Percentiles rank a stretch among this genome's conserved stretches.
These are phyloP conservation scores for Paramormyrops hopkinsi DNA, from an alignment of 2,797 vertebrate genomes.

Conservation along the genomic window DNA sequence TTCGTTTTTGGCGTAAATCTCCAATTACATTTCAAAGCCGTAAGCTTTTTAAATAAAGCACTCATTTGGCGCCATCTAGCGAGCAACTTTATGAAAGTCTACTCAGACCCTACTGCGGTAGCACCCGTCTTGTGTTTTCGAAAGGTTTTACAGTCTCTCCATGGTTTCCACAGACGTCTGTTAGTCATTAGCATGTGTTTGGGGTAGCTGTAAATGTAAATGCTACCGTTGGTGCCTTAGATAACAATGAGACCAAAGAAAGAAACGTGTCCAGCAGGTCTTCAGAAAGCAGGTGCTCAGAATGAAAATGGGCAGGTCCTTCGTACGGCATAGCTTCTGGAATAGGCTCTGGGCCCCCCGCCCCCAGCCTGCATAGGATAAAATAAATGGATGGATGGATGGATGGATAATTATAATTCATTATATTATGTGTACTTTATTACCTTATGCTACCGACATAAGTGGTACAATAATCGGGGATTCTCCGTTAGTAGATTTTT, in stretches of 20 bases:
- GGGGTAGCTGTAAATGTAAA: neutral
- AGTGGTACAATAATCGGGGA: neutral
- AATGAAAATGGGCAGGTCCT: neutral
- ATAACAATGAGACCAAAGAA: neutral
- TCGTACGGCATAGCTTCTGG: neutral
- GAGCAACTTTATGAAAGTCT: neutral
- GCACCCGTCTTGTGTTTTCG: neutral
- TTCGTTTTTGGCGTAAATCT: neutral
- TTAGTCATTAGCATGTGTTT: neutral
- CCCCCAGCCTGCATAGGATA: neutral
- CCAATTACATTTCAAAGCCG: neutral
- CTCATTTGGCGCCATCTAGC: slow-evolving; percentile 3
- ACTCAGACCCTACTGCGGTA: neutral
- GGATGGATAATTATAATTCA: neutral
- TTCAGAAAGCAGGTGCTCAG: neutral
- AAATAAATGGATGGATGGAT: neutral
- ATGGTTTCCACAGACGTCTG: neutral
- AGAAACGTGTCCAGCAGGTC: neutral
- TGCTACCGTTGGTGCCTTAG: neutral
- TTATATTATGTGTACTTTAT: neutral
- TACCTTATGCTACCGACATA: neutral
- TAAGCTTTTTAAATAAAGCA: neutral
- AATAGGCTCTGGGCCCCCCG: neutral
- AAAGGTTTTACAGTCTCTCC: neutral
- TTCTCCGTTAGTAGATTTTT: neutral